Evolutionary conservation across 2,888 invertebrate genomes (phyloP).

Genomic region (Therioaphis trifolii): DNA sequence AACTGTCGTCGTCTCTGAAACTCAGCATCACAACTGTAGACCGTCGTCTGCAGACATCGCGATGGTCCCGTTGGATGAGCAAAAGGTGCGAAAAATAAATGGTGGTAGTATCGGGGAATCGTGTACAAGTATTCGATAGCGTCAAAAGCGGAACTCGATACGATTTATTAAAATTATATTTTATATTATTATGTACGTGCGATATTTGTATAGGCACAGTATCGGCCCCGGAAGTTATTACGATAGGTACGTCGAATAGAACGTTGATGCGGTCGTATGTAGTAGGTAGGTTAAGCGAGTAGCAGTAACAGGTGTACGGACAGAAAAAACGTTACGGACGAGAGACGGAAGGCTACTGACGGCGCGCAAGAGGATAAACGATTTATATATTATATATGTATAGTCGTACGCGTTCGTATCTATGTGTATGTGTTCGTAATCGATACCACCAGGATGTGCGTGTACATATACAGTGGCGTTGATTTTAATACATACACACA

Average conservation of each 20-base stretch:
- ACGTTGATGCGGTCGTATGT: too few species aligned
- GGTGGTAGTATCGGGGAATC: background rate
- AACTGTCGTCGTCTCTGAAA: background rate
- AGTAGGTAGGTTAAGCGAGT: too few species aligned
- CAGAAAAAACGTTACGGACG: background rate
- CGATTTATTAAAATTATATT: too few species aligned
- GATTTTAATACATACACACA: too few species aligned
- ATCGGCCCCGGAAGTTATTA: too few species aligned
- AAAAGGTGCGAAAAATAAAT: background rate
- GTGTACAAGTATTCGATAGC: background rate
- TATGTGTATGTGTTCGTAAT: background rate
- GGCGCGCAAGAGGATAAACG: constrained; percentile 25
- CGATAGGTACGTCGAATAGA: too few species aligned
- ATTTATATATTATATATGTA: background rate
- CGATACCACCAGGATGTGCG: constrained; percentile 38
- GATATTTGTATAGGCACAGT: too few species aligned
- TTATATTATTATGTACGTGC: too few species aligned
- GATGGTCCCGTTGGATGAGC: background rate
- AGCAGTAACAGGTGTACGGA: background rate
- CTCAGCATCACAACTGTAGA: constrained; percentile 19
- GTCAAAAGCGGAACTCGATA: too few species aligned
- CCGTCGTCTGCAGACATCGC: background rate
- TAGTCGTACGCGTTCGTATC: background rate
- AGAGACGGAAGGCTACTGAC: background rate
- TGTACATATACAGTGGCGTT: background rate